Conservation (phyloP, 1,140 invertebrate species). For the Leptinotarsa defecta region DNA sequence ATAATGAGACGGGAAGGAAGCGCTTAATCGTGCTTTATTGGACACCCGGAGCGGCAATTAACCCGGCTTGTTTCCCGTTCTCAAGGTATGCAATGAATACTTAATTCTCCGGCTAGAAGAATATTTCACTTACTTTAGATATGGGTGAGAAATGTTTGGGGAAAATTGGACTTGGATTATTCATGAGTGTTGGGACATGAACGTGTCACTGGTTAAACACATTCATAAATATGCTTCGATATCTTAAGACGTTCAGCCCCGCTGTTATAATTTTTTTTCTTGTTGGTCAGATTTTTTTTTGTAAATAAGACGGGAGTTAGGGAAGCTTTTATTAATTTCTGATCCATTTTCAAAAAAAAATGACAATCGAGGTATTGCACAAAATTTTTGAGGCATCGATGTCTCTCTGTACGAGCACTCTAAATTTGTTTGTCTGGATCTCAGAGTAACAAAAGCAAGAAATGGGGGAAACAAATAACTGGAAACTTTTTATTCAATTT, state of each 20-base stretch:
- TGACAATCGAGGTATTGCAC: too few species aligned
- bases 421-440: too few species aligned
- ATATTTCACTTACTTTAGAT: background rate
- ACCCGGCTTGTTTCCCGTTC: background rate
- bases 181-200: background rate
- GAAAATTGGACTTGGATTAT: background rate
- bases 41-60: slow-evolving; percentile 7
- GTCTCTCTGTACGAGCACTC: too few species aligned
- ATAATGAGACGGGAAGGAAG: background rate
- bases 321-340: background rate
- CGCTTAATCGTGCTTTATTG: background rate
- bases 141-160: background rate
- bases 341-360: too few species aligned
- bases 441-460: background rate
- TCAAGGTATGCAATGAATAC: background rate
- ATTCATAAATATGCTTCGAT: background rate
- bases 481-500: too few species aligned
- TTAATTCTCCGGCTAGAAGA: background rate
- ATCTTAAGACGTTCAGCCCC: background rate
- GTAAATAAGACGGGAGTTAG: too few species aligned
- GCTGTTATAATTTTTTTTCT: background rate
- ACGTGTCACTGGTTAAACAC: too few species aligned
- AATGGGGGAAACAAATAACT: too few species aligned
- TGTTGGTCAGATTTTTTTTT: background rate
- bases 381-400: too few species aligned